Percentiles rank a stretch among this genome's conserved stretches.
Conservation (phyloP, 2,113 vertebrate species). For the Eulacestoma nigropectus region DNA sequence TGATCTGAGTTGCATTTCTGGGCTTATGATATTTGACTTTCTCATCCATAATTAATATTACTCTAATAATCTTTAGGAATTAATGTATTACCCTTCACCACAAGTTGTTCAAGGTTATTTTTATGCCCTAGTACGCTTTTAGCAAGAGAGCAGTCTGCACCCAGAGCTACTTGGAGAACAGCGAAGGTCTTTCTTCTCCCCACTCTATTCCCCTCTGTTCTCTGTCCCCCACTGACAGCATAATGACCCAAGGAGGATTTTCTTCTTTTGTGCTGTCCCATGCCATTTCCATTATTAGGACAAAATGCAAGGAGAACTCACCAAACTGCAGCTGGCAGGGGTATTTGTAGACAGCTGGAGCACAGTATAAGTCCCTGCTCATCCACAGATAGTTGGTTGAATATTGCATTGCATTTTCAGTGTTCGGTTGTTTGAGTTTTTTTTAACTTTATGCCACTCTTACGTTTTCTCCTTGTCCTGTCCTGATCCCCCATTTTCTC, state of each 20-base stretch:
- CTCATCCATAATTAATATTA: not conserved
- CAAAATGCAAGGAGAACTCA: not conserved
- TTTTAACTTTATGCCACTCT: not conserved
- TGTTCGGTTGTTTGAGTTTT: rapidly evolving
- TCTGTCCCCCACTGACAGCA: not conserved
- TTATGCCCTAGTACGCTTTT: not conserved
- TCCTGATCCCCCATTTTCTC: not conserved
- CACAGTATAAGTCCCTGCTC: not conserved
- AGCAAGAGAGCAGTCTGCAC: not conserved
- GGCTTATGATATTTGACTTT: not conserved
- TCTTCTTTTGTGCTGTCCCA: not conserved
- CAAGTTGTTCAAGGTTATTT: not conserved
- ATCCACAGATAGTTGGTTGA: not conserved
- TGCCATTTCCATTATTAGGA: not conserved
- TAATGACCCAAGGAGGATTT: not conserved
- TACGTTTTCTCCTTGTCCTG: not conserved
- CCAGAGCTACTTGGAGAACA: not conserved
- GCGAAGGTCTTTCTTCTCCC: not conserved
- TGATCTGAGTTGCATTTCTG: not conserved
- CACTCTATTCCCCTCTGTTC: not conserved
- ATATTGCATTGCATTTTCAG: not conserved
- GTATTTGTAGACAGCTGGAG: not conserved
- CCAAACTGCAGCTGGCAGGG: not conserved
- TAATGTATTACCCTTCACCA: not conserved
- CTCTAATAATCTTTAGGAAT: not conserved